A percentile compares a stretch with the other conserved stretches of the same genome.
phyloP scores from a whole-genome alignment of 2,888 invertebrate genomes.

The Drosophila recens region DNA sequence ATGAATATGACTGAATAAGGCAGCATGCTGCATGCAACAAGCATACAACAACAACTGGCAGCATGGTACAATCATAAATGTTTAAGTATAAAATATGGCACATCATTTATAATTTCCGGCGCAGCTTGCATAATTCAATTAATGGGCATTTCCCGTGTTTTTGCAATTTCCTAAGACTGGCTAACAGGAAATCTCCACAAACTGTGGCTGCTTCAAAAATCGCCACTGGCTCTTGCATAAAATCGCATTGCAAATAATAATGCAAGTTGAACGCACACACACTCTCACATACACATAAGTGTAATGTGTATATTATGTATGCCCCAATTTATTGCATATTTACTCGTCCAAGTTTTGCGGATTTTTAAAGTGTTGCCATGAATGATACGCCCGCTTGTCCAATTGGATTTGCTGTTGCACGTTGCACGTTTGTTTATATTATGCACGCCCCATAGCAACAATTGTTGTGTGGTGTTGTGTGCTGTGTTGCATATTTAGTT shows the following conservation, averaged over 20 bases:
- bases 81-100: constrained; percentile 67
- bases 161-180: constrained; percentile 53
- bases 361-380: constrained; percentile 44
- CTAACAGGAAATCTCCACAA: constrained; percentile 59
- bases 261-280: constrained; percentile 19
- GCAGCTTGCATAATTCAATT: constrained; percentile 74
- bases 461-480: not conserved
- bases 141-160: constrained; percentile 70
- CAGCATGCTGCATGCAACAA: constrained; percentile 8
- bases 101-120: constrained; percentile 78
- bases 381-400: constrained; percentile 41
- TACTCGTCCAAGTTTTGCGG: constrained; percentile 17
- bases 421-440: constrained; percentile 27
- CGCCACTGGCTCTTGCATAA: constrained; percentile 52
- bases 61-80: constrained; percentile 22
- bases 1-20: constrained; percentile 26
- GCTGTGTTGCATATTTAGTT: constrained; percentile 39
- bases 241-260: constrained; percentile 23
- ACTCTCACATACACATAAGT: constrained; percentile 9
- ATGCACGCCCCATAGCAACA: constrained; percentile 43
- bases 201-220: constrained; percentile 27
- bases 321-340: constrained; percentile 40
- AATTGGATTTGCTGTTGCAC: constrained; percentile 21
- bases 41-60: constrained; percentile 6
- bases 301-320: constrained; percentile 21